These are phyloP conservation scores for Drosophila novamexicana DNA, from an alignment of 1,140 invertebrate species.

Conservation along the genomic window DNA sequence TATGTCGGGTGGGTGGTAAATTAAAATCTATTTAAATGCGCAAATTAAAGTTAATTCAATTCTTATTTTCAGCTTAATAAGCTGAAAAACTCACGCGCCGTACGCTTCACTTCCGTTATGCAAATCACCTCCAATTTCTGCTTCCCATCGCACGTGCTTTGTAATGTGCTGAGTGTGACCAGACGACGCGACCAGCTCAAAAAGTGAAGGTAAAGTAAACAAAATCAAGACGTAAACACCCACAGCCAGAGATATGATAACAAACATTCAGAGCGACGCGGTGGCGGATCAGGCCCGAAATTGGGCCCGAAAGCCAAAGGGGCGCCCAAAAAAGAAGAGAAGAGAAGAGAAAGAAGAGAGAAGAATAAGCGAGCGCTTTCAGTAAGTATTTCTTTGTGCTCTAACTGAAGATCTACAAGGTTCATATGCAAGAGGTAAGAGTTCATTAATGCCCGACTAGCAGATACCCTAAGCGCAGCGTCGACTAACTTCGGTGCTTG, in stretches of 20 bases:
- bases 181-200: conserved; percentile 6
- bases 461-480: no score
- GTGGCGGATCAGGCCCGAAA: background rate
- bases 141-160: conserved; percentile 29
- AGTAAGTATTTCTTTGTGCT: no score
- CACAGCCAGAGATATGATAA: conserved; percentile 34
- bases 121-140: conserved; percentile 23
- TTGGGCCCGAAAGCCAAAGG: background rate
- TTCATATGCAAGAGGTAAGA: no score
- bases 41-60: conserved; percentile 40
- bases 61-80: background rate
- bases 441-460: no score
- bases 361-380: no score
- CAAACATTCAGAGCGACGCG: background rate
- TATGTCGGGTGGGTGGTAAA: conserved; percentile 11
- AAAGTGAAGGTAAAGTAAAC: conserved; percentile 43
- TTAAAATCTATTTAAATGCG: conserved; percentile 33
- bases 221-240: conserved; percentile 41
- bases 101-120: conserved; percentile 36
- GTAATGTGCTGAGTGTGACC: background rate
- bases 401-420: no score
- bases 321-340: background rate
- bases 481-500: no score
- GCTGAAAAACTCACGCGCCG: conserved; percentile 25
- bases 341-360: no score